Evolutionary conservation across 2,888 invertebrate species (phyloP).

Genomic region (Drosophila multiciliata): DNA sequence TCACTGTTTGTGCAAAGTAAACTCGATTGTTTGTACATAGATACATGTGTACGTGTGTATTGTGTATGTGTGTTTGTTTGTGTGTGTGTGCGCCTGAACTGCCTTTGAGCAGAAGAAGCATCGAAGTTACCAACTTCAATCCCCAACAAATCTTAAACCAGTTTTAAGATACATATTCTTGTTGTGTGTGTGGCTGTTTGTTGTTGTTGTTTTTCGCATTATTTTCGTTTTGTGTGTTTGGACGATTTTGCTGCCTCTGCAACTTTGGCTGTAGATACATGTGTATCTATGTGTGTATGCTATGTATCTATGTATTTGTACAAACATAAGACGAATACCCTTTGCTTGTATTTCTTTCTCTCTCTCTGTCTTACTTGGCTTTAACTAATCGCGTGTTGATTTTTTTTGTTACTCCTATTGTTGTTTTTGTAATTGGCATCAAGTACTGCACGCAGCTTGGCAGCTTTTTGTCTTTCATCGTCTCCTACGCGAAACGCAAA

Average conservation of each 20-base stretch:
- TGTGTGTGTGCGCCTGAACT: constrained; percentile 30
- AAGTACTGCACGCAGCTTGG: constrained; percentile 52
- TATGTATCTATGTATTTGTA: constrained; percentile 17
- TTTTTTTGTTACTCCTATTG: constrained; percentile 18
- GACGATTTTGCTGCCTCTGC: constrained; percentile 62
- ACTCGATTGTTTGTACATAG: constrained; percentile 42
- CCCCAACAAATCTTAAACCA: constrained; percentile 77
- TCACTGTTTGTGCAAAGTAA: constrained; percentile 37
- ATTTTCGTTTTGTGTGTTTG: constrained; percentile 72
- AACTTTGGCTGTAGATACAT: constrained; percentile 31
- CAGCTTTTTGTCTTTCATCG: constrained; percentile 44
- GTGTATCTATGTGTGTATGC: constrained; percentile 27
- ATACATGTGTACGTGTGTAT: constrained; percentile 10
- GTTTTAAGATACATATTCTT: constrained; percentile 77
- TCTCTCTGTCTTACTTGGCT: constrained; percentile 32
- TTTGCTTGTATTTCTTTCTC: constrained; percentile 41
- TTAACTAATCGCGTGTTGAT: constrained; percentile 58
- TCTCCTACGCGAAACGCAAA: constrained; percentile 47
- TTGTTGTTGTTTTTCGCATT: constrained; percentile 62
- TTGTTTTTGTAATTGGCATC: constrained; percentile 34
- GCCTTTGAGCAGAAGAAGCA: constrained; percentile 46
- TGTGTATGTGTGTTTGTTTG: constrained; percentile 4
- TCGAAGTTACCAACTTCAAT: constrained; percentile 68
- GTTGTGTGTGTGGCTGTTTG: constrained; percentile 45
- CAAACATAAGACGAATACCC: constrained; percentile 36